phyloP scores from a whole-genome alignment of 2,113 vertebrate genomes.

The Pteruthius melanotis region DNA sequence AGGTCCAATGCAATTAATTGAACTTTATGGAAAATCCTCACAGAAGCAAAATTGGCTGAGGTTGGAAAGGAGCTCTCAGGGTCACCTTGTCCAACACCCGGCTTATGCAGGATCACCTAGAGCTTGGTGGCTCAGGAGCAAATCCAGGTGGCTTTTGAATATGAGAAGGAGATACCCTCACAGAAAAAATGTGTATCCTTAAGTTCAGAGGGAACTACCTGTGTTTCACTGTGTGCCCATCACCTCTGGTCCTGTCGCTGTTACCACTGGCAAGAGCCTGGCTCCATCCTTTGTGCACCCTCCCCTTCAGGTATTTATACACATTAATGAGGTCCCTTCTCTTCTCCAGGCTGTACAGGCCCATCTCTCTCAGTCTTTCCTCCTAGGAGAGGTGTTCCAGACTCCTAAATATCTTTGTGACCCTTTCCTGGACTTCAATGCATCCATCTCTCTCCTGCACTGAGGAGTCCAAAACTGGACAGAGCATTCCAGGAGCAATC shows the following conservation, averaged over 20 bases:
- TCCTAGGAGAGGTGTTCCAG: not conserved
- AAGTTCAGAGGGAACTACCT: not conserved
- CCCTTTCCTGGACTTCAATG: not conserved
- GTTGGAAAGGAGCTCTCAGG: not conserved
- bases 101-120: not conserved
- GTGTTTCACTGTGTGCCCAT: not conserved
- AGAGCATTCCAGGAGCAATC: not conserved
- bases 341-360: not conserved
- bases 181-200: not conserved
- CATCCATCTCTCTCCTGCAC: not conserved
- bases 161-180: not conserved
- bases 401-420: not conserved
- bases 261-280: not conserved
- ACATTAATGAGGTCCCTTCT: not conserved
- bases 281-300: not conserved
- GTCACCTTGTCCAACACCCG: not conserved
- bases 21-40: not conserved
- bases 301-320: not conserved
- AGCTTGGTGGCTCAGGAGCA: not conserved
- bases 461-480: not conserved
- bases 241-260: not conserved
- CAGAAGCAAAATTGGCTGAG: not conserved
- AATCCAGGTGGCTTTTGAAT: not conserved
- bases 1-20: not conserved
- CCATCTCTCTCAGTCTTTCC: not conserved